Evolutionary conservation across 2,797 vertebrate genomes (phyloP), one percentile per base, ranked within the genome.

Genomic region (Meda fulgida): DNA sequence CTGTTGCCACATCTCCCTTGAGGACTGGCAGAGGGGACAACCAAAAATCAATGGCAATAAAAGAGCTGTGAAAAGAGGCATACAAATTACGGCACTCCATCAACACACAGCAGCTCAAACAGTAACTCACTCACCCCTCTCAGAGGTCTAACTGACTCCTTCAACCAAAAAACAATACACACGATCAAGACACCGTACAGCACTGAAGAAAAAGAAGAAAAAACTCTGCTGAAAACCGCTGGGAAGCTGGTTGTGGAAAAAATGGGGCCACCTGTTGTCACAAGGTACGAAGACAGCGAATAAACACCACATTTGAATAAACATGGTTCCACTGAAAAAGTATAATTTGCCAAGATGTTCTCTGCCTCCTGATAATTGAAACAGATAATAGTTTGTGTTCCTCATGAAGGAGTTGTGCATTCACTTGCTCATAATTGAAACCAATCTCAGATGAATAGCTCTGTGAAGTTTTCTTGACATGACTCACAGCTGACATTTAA

Each of bases 31-130:
- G 53, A 48, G 53, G 81, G 71, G 46, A 80, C 63, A 67, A 31
- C 83, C 53, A 84, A 84, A 91, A 92, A 91, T 91, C 91, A 91
- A 91, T 91, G 85, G 85, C 91, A 88, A 90, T 91, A 89, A 82
- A 87, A 78, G 77, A 90, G 85, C 87, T 89, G 85, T 87, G 69
- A 90, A 91, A 91, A 87, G 43, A 58, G 7, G 87, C 67, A 77
- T 90, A 86, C 70, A 89, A 92, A 90, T 92, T 90, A 91, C 90
- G 85, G 34, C 79, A 87, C 88, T 91, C 89, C 81, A 89, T 92
- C 90, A 92, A 92, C 86, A 90, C 88, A 89, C 88, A 87, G 89
- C 29, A 87, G 51, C 19, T 48, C 84, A 88, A 91, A 88, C 85
- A 88, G 81, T 89, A 87, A 90, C 89, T 87, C 70, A 51, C 60